These are phyloP conservation scores for Adelosebastes latens DNA, from an alignment of 2,797 vertebrate species.

Conservation along the genomic window DNA sequence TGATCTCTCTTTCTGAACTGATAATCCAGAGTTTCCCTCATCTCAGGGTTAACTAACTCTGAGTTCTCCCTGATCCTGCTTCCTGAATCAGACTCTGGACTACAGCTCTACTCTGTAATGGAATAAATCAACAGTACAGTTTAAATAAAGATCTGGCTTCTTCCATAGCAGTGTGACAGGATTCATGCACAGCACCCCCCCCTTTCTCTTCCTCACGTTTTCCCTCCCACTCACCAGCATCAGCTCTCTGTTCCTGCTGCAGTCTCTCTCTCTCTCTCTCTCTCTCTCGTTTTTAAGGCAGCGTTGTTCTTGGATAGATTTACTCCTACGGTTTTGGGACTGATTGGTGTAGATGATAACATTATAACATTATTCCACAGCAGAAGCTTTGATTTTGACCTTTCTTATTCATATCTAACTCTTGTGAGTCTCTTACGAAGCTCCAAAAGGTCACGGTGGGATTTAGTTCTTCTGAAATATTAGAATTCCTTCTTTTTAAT, in stretches of 20 bases:
- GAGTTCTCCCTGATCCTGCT: too few relatives aligned
- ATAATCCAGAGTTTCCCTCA: too few relatives aligned
- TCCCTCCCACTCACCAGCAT: conserved; percentile 23
- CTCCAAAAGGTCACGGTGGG: too few relatives aligned
- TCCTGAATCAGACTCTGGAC: too few relatives aligned
- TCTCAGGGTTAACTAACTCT: too few relatives aligned
- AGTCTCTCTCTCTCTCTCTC: not conserved
- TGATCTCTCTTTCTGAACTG: too few relatives aligned
- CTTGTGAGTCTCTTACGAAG: too few relatives aligned
- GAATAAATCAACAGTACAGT: not conserved
- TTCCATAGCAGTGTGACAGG: not conserved
- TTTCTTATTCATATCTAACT: too few relatives aligned
- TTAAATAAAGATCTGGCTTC: not conserved
- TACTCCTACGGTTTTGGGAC: not conserved
- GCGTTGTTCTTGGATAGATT: not conserved
- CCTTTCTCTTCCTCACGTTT: not conserved
- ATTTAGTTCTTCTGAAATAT: too few relatives aligned
- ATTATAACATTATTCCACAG: not conserved
- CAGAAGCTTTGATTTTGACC: too few relatives aligned
- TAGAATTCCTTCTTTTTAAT: too few relatives aligned
- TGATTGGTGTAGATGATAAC: not conserved
- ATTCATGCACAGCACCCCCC: not conserved
- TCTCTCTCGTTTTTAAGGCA: not conserved
- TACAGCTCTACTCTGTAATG: not conserved
- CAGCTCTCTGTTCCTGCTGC: not conserved